Evolutionary conservation across 2,888 invertebrate genomes (phyloP).

Genomic region (Rhaphigaster nebulosa): DNA sequence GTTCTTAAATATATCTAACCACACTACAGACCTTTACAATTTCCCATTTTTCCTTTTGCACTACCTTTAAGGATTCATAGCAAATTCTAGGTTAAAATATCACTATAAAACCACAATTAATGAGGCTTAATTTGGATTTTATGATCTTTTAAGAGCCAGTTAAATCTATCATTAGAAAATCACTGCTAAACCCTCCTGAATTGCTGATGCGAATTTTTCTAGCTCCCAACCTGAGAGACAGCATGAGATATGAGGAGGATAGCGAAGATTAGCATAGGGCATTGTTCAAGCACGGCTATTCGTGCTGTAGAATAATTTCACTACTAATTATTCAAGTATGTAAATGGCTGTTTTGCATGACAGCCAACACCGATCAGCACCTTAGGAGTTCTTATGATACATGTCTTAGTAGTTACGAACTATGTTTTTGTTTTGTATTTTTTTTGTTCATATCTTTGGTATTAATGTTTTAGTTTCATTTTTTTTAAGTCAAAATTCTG

Average conservation of each 20-base stretch:
- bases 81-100: too few relatives aligned
- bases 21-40: too few relatives aligned
- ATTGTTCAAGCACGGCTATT: constrained; percentile 19
- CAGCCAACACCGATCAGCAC: not conserved
- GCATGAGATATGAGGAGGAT: constrained; percentile 16
- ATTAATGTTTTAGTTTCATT: too few relatives aligned
- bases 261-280: constrained; percentile 10
- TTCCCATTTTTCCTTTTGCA: too few relatives aligned
- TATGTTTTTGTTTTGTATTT: not conserved
- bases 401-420: not conserved
- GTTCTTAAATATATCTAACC: too few relatives aligned
- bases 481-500: too few relatives aligned
- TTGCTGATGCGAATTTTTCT: not conserved
- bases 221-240: not conserved
- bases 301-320: constrained; percentile 17
- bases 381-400: not conserved
- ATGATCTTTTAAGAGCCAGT: not conserved
- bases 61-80: too few relatives aligned
- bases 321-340: constrained; percentile 7
- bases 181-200: not conserved
- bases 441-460: not conserved
- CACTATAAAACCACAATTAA: too few relatives aligned
- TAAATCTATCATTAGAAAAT: not conserved
- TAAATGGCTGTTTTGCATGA: constrained; percentile 18
- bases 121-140: too few relatives aligned